phyloP scores from a whole-genome alignment of 1,140 invertebrate genomes.

The Conopomorpha cramerella region DNA sequence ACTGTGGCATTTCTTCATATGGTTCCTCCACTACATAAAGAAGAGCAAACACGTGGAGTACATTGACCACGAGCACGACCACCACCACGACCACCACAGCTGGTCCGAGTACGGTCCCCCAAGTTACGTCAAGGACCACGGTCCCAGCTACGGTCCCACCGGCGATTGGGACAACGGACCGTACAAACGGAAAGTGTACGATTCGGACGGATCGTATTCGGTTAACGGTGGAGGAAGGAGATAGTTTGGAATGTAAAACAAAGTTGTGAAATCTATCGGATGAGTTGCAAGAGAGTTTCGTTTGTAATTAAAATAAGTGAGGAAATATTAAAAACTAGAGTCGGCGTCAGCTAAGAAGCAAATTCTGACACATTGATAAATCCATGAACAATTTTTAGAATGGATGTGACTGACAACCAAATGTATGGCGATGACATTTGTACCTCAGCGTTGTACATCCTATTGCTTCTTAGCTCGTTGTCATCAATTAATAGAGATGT shows the following conservation, averaged over 20 bases:
- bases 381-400: too few relatives aligned
- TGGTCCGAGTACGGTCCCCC: conserved; percentile 3
- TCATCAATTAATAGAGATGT: too few relatives aligned
- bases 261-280: not conserved
- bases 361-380: too few relatives aligned
- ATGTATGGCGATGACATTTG: too few relatives aligned
- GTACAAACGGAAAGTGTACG: conserved; percentile 1
- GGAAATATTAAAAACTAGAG: too few relatives aligned
- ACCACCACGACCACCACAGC: conserved; percentile 5
- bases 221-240: conserved; percentile 2
- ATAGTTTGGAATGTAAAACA: not conserved
- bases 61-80: conserved; percentile 7
- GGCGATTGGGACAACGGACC: conserved; percentile 11
- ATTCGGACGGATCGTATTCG: conserved; percentile 3
- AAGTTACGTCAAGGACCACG: conserved; percentile 7
- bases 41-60: conserved; percentile 7
- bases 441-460: too few relatives aligned
- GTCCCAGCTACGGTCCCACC: conserved; percentile 18
- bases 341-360: too few relatives aligned
- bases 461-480: too few relatives aligned
- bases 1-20: conserved; percentile 19
- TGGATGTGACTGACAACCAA: too few relatives aligned
- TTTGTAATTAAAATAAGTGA: conserved; percentile 47
- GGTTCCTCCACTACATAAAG: conserved; percentile 4
- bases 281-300: not conserved